phyloP scores from a whole-genome alignment of 2,888 invertebrate species.

The Rugalucina vietnamica region DNA sequence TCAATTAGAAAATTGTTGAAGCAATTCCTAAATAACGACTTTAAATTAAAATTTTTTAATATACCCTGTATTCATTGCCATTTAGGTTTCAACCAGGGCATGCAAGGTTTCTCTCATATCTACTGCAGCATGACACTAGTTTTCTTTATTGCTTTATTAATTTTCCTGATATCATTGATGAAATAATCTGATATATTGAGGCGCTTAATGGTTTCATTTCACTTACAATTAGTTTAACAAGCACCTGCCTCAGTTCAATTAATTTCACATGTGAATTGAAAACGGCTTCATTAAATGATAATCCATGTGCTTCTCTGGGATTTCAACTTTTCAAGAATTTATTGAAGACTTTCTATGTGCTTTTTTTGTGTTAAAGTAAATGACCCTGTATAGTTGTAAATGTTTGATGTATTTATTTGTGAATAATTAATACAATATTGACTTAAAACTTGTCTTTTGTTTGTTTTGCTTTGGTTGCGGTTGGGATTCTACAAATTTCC shows the following conservation, averaged over 20 bases:
- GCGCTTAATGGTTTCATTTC: background rate
- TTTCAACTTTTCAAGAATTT: background rate
- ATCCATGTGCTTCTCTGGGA: background rate
- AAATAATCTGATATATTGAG: background rate
- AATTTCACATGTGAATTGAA: background rate
- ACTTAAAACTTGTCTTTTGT: background rate
- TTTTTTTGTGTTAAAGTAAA: background rate
- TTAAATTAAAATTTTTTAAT: no score
- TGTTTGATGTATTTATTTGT: background rate
- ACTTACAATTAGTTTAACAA: constrained; percentile 8
- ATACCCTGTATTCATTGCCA: no score
- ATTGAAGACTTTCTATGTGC: background rate
- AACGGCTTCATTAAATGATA: background rate
- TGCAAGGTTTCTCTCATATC: no score
- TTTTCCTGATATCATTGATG: background rate
- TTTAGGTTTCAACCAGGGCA: no score
- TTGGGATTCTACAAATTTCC: no score
- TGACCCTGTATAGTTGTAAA: background rate
- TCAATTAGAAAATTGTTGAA: no score
- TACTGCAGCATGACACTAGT: background rate
- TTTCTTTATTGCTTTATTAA: constrained; percentile 1
- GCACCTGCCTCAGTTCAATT: constrained; percentile 1
- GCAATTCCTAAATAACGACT: no score
- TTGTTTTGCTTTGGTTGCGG: no score
- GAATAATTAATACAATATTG: background rate